A percentile compares a stretch with the other conserved stretches of the same genome.
Conservation (phyloP, 2,113 vertebrate species). For the Platichthys flesus region DNA sequence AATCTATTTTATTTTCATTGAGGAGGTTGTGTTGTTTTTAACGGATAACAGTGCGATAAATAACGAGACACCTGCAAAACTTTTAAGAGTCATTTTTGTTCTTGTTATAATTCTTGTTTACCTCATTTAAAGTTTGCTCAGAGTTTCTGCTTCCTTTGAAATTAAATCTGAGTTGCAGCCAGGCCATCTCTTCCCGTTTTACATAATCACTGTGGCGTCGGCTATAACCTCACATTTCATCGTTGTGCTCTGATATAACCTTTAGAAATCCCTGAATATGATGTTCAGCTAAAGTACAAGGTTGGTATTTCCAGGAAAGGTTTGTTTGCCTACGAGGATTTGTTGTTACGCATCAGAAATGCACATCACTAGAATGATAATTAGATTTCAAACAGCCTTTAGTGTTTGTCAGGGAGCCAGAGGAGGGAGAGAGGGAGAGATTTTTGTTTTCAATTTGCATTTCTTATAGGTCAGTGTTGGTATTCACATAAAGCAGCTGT, state of each 20-base stretch:
- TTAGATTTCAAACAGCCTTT: slow-evolving; percentile 30
- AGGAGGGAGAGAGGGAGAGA: background rate
- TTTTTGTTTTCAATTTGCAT: slow-evolving; percentile 31
- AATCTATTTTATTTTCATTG: too few species aligned
- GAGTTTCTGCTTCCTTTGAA: background rate
- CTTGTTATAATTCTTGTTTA: background rate
- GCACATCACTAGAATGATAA: slow-evolving; percentile 35
- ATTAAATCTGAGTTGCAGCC: background rate
- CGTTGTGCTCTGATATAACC: slow-evolving; percentile 1
- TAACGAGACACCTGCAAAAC: too few species aligned
- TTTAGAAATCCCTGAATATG: background rate
- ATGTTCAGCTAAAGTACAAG: slow-evolving; percentile 12
- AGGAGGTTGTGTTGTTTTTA: too few species aligned
- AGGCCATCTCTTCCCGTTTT: background rate
- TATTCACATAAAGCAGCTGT: background rate
- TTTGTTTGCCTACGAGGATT: background rate
- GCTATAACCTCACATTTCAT: background rate
- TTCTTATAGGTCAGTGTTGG: slow-evolving; percentile 28
- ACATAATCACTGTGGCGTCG: background rate
- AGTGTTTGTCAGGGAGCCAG: slow-evolving; percentile 11
- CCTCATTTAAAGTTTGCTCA: background rate
- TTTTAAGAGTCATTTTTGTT: background rate
- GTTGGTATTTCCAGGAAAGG: slow-evolving; percentile 29
- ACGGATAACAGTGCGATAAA: too few species aligned
- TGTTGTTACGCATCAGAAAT: slow-evolving; percentile 2